These are phyloP conservation scores for Poecile atricapillus DNA, from an alignment of 2,113 vertebrate genomes.

Conservation along the genomic window DNA sequence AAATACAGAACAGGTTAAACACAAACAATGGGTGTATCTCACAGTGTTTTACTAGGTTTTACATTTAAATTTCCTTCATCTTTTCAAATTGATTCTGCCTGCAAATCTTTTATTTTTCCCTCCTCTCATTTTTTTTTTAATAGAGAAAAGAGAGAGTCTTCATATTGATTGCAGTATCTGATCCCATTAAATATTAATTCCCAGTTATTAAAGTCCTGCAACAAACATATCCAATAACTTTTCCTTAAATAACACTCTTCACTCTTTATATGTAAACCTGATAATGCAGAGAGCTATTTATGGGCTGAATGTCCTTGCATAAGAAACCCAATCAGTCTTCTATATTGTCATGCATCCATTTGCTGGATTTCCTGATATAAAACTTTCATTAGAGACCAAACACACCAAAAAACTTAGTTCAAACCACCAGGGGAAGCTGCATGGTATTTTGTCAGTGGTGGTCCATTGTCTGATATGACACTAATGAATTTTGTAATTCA, in stretches of 20 bases:
- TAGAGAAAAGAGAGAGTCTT: not conserved
- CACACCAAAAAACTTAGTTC: not conserved
- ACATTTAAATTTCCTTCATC: not conserved
- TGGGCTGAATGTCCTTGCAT: not conserved
- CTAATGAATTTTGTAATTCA: not conserved
- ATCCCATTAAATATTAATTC: not conserved
- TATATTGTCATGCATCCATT: not conserved
- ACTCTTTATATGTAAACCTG: not conserved
- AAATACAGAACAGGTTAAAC: not conserved
- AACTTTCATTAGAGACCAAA: not conserved
- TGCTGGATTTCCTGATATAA: not conserved
- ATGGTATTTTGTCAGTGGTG: not conserved
- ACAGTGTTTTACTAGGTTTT: not conserved
- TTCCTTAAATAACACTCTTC: not conserved
- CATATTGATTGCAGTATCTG: not conserved
- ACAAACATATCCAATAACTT: not conserved
- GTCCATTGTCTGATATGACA: not conserved
- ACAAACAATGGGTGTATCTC: not conserved
- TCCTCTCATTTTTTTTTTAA: too few species aligned
- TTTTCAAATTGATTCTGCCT: not conserved
- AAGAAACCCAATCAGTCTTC: not conserved
- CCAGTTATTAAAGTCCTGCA: not conserved
- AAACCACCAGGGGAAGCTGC: not conserved
- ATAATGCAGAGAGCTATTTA: not conserved
- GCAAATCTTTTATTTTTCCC: accelerated